Percentiles rank a stretch among this genome's conserved stretches.
phyloP scores from a whole-genome alignment of 2,797 vertebrate genomes.

The Oreochromis grahami region DNA sequence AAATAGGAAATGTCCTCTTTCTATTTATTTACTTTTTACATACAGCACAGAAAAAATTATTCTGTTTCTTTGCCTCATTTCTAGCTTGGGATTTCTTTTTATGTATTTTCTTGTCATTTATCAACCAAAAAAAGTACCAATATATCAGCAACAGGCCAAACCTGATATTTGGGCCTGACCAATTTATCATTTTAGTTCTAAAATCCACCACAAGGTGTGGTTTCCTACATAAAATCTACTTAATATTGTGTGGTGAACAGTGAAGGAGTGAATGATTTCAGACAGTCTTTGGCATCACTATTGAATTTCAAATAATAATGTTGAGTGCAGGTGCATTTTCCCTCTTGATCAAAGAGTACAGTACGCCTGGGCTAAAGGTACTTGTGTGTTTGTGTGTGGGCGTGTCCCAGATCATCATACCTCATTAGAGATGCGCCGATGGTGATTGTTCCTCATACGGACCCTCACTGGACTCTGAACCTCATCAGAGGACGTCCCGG shows the following conservation, averaged over 20 bases:
- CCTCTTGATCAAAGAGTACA: background rate
- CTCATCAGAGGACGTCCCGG: constrained; percentile 82
- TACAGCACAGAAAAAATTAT: background rate
- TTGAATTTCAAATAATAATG: background rate
- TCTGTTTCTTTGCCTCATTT: background rate
- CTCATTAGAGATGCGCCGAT: constrained; percentile 81
- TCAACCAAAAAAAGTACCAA: background rate
- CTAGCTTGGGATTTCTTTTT: background rate
- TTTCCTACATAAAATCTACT: background rate
- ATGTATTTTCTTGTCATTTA: background rate
- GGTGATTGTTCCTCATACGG: constrained; percentile 80
- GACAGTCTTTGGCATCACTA: background rate
- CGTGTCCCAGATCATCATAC: constrained; percentile 41
- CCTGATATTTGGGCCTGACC: background rate
- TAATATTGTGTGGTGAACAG: background rate
- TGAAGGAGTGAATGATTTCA: background rate
- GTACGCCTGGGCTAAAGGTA: background rate
- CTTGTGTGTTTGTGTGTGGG: background rate
- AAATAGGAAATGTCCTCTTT: background rate
- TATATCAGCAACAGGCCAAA: background rate
- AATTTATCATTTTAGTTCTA: background rate
- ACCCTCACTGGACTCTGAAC: constrained; percentile 83
- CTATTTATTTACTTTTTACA: background rate
- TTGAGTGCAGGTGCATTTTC: background rate
- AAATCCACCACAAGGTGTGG: background rate